Conservation (phyloP, 1,140 invertebrate genomes). For the Anthonomus grandis region DNA sequence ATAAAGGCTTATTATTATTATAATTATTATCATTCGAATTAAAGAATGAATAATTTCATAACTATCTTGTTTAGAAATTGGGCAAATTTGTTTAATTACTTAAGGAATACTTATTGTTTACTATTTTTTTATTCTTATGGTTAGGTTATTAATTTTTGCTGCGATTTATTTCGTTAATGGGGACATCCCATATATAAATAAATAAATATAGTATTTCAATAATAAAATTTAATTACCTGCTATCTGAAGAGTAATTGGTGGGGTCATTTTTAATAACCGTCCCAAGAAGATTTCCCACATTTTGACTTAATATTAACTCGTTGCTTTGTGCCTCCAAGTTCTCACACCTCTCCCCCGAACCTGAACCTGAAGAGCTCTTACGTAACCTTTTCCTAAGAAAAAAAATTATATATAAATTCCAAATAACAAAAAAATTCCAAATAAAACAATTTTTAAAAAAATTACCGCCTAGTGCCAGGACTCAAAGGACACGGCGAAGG, state of each 20-base stretch:
- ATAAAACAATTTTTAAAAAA: neutral
- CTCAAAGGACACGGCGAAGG: conserved; percentile 48
- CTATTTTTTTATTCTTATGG: neutral
- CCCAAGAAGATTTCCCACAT: conserved; percentile 42
- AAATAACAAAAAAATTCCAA: neutral
- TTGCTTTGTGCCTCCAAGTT: conserved; percentile 46
- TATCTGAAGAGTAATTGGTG: conserved; percentile 27
- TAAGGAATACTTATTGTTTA: too few species aligned
- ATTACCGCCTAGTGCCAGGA: conserved; percentile 44
- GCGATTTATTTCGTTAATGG: too few species aligned
- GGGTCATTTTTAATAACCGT: conserved; percentile 55
- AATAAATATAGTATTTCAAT: too few species aligned
- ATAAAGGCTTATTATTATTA: too few species aligned
- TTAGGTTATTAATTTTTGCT: too few species aligned
- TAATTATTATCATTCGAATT: too few species aligned
- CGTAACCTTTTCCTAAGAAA: conserved; percentile 60
- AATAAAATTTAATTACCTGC: conserved; percentile 5
- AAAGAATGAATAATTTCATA: too few species aligned
- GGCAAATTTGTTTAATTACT: too few species aligned
- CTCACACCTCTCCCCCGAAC: conserved; percentile 54
- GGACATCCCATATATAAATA: too few species aligned
- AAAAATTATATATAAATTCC: neutral
- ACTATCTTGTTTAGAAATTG: too few species aligned
- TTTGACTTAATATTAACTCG: conserved; percentile 49
- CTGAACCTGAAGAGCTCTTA: conserved; percentile 68